Evolutionary conservation across 35 echinoderm and acorn worm genomes (phyloP).

Genomic region (Hemicentrotus pulcherrimus): DNA sequence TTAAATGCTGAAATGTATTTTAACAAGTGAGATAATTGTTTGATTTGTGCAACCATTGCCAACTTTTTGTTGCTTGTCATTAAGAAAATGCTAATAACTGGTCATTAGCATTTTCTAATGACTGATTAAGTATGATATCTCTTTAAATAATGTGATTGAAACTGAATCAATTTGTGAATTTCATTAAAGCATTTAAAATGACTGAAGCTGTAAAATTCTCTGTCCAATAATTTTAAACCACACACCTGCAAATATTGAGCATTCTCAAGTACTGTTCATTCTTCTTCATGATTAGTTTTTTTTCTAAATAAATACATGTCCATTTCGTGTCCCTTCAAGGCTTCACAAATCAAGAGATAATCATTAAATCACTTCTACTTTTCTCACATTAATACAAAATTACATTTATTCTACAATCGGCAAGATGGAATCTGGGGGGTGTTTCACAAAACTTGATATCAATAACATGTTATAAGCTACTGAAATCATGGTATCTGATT

Average conservation of each 20-base stretch:
- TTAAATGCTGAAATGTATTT: not conserved
- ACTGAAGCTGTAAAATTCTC: not conserved
- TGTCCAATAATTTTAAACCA: not conserved
- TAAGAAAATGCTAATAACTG: too few species aligned
- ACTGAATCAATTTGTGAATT: not conserved
- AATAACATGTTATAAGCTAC: too few species aligned
- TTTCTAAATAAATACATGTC: not conserved
- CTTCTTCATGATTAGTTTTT: not conserved
- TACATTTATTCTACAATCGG: not conserved
- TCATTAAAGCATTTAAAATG: not conserved
- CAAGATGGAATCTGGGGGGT: not conserved
- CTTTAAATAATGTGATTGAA: too few species aligned
- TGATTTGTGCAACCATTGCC: not conserved
- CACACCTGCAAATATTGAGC: not conserved
- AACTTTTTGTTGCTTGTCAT: not conserved
- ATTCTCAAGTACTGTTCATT: not conserved
- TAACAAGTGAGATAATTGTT: not conserved
- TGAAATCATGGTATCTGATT: too few species aligned
- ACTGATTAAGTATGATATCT: too few species aligned
- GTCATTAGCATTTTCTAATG: too few species aligned
- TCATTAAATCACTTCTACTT: not conserved
- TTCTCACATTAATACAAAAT: not conserved
- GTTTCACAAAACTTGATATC: too few species aligned
- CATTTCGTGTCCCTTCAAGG: not conserved
- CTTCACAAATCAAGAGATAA: not conserved